Base-by-base conservation (phyloP, 30 jellyfish, hydroid and myxozoan species). In the Aurelia aurita complex sp. Pacific region DNA sequence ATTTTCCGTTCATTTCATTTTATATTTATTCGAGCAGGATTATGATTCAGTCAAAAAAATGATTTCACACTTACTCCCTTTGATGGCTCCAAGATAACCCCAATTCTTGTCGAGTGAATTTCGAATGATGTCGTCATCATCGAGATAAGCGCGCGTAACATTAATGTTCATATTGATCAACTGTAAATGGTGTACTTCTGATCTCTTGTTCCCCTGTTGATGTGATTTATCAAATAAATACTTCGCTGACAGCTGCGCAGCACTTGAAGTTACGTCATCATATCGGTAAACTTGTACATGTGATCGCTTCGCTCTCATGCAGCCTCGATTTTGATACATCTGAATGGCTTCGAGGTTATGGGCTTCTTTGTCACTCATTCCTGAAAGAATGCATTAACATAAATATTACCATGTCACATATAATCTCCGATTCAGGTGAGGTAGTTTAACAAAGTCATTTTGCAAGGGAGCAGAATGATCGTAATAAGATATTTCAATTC, bases 21-120 rank as follows among this genome's bases (percentile, higher is more conserved):
- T 23, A 23, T 23, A 23, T 23, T 23, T 23, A 23, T 23, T 0
- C 29, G 0, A 23, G 29, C 29, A 23, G 29, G 29, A 23, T 23
- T 23, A 23, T 23, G 29, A 23, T 23, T 23, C 29, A 23, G 29
- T 23, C 29, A 23, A 23, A 23, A 23, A 23, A 9, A 46, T 16
- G 1, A 6, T 9, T 46, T 13, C 14, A 64, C 8, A 61, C 96
- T 65, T 61, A 92, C 98, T 92, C 69, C 80, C 96, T 73, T 92
- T 92, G 72, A 92, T 86, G 2, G 94, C 81, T 10, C 98, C 98
- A 16, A 86, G 81, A 66, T 85, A 80, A n/a, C 69, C 43, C 96
- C 95, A 85, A 33, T 85, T 81, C 50, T 73, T 65, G 72, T 81
- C 87, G 64, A 78, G 67, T 42, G 84, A 76, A 64, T 61, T 76